These are phyloP conservation scores for Probaryconus sp. DNA, from an alignment of 1,140 invertebrate genomes.

Conservation along the genomic window DNA sequence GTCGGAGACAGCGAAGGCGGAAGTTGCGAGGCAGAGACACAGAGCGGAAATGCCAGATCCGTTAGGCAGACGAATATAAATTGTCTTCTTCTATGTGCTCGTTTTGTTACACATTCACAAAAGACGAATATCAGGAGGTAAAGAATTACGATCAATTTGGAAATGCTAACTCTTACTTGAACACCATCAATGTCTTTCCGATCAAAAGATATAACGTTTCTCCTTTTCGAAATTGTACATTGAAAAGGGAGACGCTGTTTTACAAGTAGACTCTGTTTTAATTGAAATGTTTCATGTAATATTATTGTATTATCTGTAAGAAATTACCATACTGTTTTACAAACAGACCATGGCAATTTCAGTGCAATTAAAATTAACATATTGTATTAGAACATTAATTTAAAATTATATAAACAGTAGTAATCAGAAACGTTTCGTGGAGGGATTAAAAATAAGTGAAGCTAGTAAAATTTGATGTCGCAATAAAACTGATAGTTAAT, in stretches of 20 bases:
- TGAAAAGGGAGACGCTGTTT: too few species aligned
- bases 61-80: conserved; percentile 64
- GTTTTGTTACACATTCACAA: conserved; percentile 33
- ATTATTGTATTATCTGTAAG: too few species aligned
- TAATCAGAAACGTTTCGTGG: neutral
- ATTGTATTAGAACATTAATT: too few species aligned
- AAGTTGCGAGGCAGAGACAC: conserved; percentile 37
- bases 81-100: conserved; percentile 47
- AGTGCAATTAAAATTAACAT: too few species aligned
- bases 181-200: conserved; percentile 18
- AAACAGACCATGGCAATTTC: too few species aligned
- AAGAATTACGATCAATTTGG: conserved; percentile 68
- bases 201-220: conserved; percentile 10
- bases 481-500: too few species aligned
- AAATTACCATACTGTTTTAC: too few species aligned
- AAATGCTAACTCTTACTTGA: conserved; percentile 62
- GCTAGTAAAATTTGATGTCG: too few species aligned
- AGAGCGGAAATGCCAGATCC: conserved; percentile 47
- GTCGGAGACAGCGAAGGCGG: conserved; percentile 16
- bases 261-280: too few species aligned
- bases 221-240: too few species aligned
- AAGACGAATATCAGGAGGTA: conserved; percentile 28
- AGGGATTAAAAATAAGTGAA: conserved; percentile 9
- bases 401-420: too few species aligned
- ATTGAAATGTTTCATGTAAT: too few species aligned